Evolutionary conservation across 2,113 vertebrate genomes (phyloP), one percentile per base, ranked within the genome.

Genomic region (Atherinomorus stipes): DNA sequence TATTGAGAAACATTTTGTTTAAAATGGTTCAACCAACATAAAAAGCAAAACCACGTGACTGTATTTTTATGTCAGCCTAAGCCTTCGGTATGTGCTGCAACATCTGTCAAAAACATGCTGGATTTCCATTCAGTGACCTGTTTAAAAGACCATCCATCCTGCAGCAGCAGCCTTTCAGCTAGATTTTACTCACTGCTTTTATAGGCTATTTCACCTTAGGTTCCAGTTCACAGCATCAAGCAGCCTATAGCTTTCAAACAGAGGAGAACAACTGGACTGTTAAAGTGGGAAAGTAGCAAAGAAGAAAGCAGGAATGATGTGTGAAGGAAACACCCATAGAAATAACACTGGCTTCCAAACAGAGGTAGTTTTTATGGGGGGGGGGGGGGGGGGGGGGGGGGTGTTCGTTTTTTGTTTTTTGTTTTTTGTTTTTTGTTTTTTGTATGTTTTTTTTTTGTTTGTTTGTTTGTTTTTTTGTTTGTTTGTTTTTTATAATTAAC

Each of bases 181-280:
- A 21, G 76, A 73, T 68, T 80, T 74, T 69, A 76, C 70, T 78
- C 77, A 37, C 75, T 69, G 84, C 75, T 80, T 89, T 89, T 86
- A 90, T 76, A 64, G 80, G 72, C 82, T 78, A n/a, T 88, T 88
- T 86, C 87, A 88, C 86, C 84, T 87, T 78, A 77, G 65, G 87
- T 89, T 91, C 72, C 87, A 85, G 88, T 85, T 87, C 83, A 86
- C 31, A 26, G 79, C 74, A 45, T 56, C 79, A 56, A 71, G 59
- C 74, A 73, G 87, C 78, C 64, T 28, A 50, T 71, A 76, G 80
- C 74, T 72, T 74, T 80, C 67, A 78, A 52, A 83, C 78, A 75
- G 52, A 62, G 64, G 68, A 66, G 70, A 74, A 23, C 64, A 54
- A 64, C 58, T 31, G 45, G 68, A 74, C 81, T 78, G 76, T 75